Base-by-base conservation (phyloP, 2,888 invertebrate genomes). In the Phymatocera aterrima region DNA sequence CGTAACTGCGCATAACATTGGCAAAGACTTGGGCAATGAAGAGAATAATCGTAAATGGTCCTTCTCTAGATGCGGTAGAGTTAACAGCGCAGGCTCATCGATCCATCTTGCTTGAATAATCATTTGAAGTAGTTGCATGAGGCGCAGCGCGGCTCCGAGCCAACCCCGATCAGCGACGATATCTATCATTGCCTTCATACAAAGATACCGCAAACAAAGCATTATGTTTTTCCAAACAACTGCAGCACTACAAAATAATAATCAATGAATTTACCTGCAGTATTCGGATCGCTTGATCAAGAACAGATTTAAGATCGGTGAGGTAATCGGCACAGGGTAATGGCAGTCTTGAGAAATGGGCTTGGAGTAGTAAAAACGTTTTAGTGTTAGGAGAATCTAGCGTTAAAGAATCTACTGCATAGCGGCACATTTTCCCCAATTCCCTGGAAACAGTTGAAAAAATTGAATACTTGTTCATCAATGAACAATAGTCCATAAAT, bases 231-330 rank as follows among this genome's bases (percentile, higher is more conserved):
- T 43, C n/a, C 0, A 12, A 34, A 3, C 21, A 46, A 51, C 18
- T 12, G 2, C 21, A 21, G 0, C 46, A 24, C 74, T 74, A 68
- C 15, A 74, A 46, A 51, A 37, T 40, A 34, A 75, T 2, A 15
- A 28, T 57, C 61, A 43, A 54, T 61, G 10, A 24, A 51, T 15
- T 86, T 90, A 96, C 96, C 93, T 98, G 98, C 83, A 99, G 91
- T 81, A 99, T 97, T 87, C 99, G 94, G 60, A 99, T 95, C 21
- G 98, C 95, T 91, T 99, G 99, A 91, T 99, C 99, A 72, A 99
- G 92, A 0, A 99, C 98, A 15, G 98, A 97, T 91, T 99, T 99
- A 48, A 97, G 94, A 91, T 99, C 99, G 0, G 99, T 99, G 78
- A 95, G 92, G 90, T 99, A 99, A 91, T 99, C 99, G 0, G 98